Conservation (phyloP, 2,797 vertebrate genomes). For the Acanthiza pusilla region DNA sequence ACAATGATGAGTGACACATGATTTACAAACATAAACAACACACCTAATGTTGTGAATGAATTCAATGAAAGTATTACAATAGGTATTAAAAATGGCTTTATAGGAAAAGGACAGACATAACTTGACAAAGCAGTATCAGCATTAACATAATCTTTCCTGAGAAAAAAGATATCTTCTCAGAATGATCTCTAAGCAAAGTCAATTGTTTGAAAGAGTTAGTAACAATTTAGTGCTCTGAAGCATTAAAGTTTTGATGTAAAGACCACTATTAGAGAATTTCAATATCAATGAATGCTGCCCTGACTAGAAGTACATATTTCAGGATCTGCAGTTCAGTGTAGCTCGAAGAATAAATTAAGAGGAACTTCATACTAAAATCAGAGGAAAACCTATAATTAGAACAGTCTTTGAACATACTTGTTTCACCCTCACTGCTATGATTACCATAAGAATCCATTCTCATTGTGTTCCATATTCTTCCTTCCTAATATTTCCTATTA, state of each 20-base stretch:
- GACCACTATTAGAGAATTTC: not conserved
- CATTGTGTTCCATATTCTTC: not conserved
- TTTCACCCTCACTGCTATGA: not conserved
- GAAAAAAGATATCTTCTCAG: not conserved
- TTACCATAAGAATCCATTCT: not conserved
- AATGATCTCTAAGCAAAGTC: not conserved
- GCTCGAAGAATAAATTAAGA: not conserved
- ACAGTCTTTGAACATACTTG: not conserved
- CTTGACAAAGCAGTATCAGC: not conserved
- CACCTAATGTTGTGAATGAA: not conserved
- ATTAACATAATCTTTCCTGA: not conserved
- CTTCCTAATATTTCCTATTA: not conserved
- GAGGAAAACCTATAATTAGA: constrained; percentile 26
- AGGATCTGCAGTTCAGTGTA: not conserved
- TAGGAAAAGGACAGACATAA: not conserved
- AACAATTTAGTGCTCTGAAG: not conserved
- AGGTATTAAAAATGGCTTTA: not conserved
- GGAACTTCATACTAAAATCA: not conserved
- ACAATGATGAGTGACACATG: not conserved
- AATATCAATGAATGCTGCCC: not conserved
- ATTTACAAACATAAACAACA: not conserved
- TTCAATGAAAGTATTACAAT: not conserved
- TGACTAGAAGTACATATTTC: not conserved
- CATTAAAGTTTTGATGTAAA: not conserved
- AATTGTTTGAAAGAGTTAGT: not conserved